Percentiles rank a stretch among this genome's conserved stretches.
These are phyloP conservation scores for Drosophila engyochracea DNA, from an alignment of 2,888 invertebrate species.

Conservation along the genomic window DNA sequence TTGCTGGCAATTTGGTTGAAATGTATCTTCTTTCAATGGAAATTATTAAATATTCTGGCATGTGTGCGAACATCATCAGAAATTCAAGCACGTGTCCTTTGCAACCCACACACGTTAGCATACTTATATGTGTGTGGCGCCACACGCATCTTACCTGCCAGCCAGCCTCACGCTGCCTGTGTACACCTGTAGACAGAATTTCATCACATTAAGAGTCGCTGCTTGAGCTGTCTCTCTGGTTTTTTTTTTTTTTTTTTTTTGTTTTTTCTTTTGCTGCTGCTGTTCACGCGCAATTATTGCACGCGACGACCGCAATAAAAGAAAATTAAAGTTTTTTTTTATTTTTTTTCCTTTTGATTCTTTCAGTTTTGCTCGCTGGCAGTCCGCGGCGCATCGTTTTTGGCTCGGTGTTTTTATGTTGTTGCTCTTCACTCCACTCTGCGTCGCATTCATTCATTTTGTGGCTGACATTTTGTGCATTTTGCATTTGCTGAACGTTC, in stretches of 20 bases:
- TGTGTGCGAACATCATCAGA: slow-evolving; percentile 54
- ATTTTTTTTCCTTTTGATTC: slow-evolving; percentile 23
- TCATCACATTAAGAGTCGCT: slow-evolving; percentile 29
- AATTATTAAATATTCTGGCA: slow-evolving; percentile 66
- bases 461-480: slow-evolving; percentile 64
- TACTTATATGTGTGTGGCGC: slow-evolving; percentile 9
- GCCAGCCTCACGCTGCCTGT: not conserved
- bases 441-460: slow-evolving; percentile 10
- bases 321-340: slow-evolving; percentile 68
- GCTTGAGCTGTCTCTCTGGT: not conserved
- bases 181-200: slow-evolving; percentile 12
- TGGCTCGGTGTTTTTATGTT: slow-evolving; percentile 43
- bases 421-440: not conserved
- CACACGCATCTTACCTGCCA: slow-evolving; percentile 9
- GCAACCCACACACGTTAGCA: not conserved
- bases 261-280: slow-evolving; percentile 9
- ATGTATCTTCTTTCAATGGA: slow-evolving; percentile 40
- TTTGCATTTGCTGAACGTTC: slow-evolving; percentile 67
- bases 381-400: slow-evolving; percentile 50
- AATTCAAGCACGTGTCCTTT: slow-evolving; percentile 67
- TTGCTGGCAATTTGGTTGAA: slow-evolving; percentile 52
- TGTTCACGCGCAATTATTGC: slow-evolving; percentile 79
- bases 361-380: slow-evolving; percentile 56
- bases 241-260: not conserved
- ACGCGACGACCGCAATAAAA: slow-evolving; percentile 81